Evolutionary conservation across 2,113 vertebrate species (phyloP).

Genomic region (Stomatorhinus ivindoensis): DNA sequence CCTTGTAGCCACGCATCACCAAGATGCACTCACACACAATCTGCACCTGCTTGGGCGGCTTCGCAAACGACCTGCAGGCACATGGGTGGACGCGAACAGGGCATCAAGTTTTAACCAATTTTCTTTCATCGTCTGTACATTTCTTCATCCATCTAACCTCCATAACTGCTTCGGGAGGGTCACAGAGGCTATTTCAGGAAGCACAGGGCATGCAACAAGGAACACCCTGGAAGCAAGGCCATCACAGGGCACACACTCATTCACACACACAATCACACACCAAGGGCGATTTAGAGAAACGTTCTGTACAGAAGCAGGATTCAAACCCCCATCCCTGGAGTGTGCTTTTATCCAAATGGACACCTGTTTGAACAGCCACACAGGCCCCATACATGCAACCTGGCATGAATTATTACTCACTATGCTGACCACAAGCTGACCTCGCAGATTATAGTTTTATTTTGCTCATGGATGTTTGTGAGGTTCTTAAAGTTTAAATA

Average conservation of each 20-base stretch:
- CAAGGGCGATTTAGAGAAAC: not conserved
- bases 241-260: not conserved
- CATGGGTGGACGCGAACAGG: not conserved
- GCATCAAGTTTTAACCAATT: not conserved
- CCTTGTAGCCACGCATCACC: slow-evolving; percentile 82
- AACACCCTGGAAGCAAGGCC: not conserved
- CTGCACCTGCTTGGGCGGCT: slow-evolving; percentile 89
- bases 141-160: not conserved
- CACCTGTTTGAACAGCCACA: not conserved
- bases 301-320: not conserved
- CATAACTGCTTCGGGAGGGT: not conserved
- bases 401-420: not conserved
- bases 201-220: not conserved
- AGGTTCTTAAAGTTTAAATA: not conserved
- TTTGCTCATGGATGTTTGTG: not conserved
- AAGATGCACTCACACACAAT: slow-evolving; percentile 89
- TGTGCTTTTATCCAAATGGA: not conserved
- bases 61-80: slow-evolving; percentile 79
- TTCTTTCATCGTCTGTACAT: not conserved
- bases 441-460: not conserved
- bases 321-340: not conserved
- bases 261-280: not conserved
- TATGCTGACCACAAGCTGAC: not conserved
- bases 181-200: not conserved
- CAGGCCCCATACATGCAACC: not conserved